These are phyloP conservation scores for Sphyrna mokarran DNA, from an alignment of 2,113 vertebrate genomes.

Conservation along the genomic window DNA sequence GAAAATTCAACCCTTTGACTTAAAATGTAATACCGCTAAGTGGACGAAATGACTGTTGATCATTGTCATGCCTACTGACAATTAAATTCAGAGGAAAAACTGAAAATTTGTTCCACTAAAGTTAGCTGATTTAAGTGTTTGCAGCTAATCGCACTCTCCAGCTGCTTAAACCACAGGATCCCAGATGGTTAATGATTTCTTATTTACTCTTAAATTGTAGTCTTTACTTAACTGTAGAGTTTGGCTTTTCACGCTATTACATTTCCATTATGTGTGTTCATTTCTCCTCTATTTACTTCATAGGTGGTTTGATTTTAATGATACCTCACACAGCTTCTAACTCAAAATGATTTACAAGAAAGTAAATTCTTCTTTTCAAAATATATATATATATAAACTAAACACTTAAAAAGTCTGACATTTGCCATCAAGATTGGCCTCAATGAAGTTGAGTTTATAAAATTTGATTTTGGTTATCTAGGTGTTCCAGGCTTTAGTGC, in stretches of 20 bases:
- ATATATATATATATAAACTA: background rate
- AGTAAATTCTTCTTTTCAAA: background rate
- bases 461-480: too few species aligned
- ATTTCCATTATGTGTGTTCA: background rate
- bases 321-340: background rate
- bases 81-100: background rate
- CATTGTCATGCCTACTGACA: background rate
- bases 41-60: background rate
- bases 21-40: background rate
- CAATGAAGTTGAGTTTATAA: background rate
- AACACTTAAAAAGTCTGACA: background rate
- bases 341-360: background rate
- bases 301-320: background rate
- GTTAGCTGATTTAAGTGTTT: background rate
- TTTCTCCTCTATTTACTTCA: background rate
- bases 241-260: background rate
- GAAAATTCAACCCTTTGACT: background rate
- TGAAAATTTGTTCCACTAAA: background rate
- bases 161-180: slow-evolving; percentile 29
- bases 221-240: slow-evolving; percentile 11
- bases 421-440: background rate
- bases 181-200: slow-evolving; percentile 31
- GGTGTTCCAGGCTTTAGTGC: too few species aligned
- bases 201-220: slow-evolving; percentile 21
- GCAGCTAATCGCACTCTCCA: background rate